These are phyloP conservation scores for Palloptera scutellata DNA, from an alignment of 2,888 invertebrate genomes.

Conservation along the genomic window DNA sequence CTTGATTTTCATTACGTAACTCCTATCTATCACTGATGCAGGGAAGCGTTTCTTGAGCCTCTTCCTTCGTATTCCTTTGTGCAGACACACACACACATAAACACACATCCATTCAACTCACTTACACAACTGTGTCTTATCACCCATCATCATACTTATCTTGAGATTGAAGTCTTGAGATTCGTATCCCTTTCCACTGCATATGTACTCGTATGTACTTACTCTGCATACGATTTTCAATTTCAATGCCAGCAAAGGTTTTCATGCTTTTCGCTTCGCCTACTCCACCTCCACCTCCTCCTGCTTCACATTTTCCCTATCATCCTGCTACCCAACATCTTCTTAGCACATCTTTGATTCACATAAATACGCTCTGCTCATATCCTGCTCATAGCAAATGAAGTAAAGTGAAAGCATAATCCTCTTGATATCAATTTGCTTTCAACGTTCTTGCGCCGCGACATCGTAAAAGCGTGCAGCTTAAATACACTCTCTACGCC, in stretches of 20 bases:
- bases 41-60: background rate
- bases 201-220: too few relatives aligned
- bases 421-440: constrained; percentile 31
- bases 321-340: too few relatives aligned
- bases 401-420: constrained; percentile 53
- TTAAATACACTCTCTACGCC: background rate
- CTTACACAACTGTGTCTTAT: constrained; percentile 32
- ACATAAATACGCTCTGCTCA: too few relatives aligned
- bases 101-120: constrained; percentile 2
- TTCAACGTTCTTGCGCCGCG: constrained; percentile 6
- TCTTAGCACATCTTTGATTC: too few relatives aligned
- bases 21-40: background rate
- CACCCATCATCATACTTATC: constrained; percentile 56
- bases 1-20: background rate
- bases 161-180: constrained; percentile 42
- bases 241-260: constrained; percentile 44
- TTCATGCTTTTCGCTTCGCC: constrained; percentile 40
- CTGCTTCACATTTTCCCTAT: constrained; percentile 13
- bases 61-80: background rate
- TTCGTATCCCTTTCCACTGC: too few relatives aligned
- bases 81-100: constrained; percentile 3
- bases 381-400: too few relatives aligned
- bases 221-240: background rate
- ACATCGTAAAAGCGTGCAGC: background rate
- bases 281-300: constrained; percentile 44